Conservation (phyloP, 2,797 vertebrate species). For the Phyllotis vaccarum region DNA sequence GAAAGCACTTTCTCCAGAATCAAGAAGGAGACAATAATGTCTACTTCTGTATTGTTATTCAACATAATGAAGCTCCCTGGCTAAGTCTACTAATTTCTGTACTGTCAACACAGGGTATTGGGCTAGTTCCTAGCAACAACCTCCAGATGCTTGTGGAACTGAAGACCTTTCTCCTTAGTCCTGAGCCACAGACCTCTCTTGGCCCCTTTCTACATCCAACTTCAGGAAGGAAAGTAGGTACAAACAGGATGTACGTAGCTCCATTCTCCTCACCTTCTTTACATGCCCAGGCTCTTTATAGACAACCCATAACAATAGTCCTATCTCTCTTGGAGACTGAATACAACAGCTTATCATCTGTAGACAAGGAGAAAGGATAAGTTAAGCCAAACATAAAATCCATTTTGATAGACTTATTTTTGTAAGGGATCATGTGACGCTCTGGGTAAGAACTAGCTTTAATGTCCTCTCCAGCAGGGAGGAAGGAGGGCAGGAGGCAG, state of each 20-base stretch:
- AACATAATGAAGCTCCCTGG: not conserved
- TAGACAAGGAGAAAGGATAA: not conserved
- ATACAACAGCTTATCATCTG: not conserved
- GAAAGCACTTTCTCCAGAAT: not conserved
- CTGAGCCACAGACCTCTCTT: not conserved
- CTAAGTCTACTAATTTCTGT: not conserved
- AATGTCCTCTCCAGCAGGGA: not conserved
- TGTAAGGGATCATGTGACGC: not conserved
- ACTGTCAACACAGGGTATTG: not conserved
- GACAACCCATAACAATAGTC: not conserved
- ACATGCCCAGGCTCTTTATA: not conserved
- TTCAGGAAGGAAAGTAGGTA: not conserved
- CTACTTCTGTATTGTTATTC: not conserved
- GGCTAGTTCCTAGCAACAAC: not conserved
- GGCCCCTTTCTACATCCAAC: not conserved
- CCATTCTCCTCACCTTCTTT: not conserved
- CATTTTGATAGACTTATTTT: not conserved
- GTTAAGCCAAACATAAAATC: not conserved
- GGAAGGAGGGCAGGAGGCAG: not conserved
- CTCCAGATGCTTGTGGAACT: not conserved
- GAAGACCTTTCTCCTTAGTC: not conserved
- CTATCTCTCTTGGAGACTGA: not conserved
- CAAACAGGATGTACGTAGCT: too few species aligned
- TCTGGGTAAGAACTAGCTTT: constrained; percentile 27
- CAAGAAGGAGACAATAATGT: not conserved